Evolutionary conservation across 2,888 invertebrate genomes (phyloP).

Genomic region (Harpagoxenus sublaevis): DNA sequence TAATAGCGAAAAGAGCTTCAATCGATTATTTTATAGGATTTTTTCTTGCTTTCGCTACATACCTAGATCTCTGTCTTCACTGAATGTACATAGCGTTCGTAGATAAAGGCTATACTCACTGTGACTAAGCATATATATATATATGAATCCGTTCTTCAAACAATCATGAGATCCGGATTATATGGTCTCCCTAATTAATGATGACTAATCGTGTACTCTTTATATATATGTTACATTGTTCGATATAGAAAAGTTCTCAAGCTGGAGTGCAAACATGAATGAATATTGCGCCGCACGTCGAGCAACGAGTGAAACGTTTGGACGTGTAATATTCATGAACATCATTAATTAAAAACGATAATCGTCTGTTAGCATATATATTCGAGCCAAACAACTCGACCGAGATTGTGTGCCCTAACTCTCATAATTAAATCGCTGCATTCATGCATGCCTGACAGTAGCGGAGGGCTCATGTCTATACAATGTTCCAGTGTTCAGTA

Average conservation of each 20-base stretch:
- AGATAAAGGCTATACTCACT: neutral
- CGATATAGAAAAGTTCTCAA: conserved; percentile 16
- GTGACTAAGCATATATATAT: neutral
- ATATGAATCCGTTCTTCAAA: neutral
- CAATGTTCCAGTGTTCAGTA: conserved; percentile 48
- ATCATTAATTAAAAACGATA: conserved; percentile 43
- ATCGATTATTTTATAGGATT: neutral
- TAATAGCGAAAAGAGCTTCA: neutral
- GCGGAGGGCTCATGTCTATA: neutral
- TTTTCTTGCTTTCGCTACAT: neutral
- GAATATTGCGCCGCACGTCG: neutral
- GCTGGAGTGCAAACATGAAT: conserved; percentile 28
- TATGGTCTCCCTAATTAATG: conserved; percentile 21
- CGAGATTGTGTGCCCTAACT: conserved; percentile 23
- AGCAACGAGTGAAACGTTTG: conserved; percentile 14
- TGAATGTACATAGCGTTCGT: neutral
- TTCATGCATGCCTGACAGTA: conserved; percentile 23
- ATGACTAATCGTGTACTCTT: conserved; percentile 21
- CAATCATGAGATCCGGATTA: conserved; percentile 36
- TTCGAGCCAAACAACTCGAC: conserved; percentile 8
- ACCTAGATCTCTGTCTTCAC: neutral
- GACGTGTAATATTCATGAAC: conserved; percentile 38
- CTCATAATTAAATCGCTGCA: conserved; percentile 40
- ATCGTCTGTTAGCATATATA: conserved; percentile 25
- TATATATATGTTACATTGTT: conserved; percentile 12